These are phyloP conservation scores for Cichladusa arquata DNA, from an alignment of 2,113 vertebrate genomes.

Conservation along the genomic window DNA sequence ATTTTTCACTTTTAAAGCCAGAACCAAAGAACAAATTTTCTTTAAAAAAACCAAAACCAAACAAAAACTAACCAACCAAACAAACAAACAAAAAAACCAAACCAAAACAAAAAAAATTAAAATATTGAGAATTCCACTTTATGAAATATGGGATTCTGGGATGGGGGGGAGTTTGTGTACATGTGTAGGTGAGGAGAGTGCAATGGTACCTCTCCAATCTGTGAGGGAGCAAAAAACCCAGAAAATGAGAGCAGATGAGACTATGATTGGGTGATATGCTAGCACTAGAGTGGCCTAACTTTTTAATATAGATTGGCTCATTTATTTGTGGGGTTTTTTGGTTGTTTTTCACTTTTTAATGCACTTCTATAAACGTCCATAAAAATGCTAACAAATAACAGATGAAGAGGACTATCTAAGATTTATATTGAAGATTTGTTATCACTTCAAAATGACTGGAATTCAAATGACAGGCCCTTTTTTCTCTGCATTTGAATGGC, in stretches of 20 bases:
- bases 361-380: neutral
- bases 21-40: neutral
- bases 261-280: neutral
- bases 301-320: neutral
- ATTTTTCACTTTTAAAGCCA: neutral
- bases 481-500: neutral
- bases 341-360: neutral
- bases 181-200: neutral
- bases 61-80: no score
- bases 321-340: neutral
- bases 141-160: neutral
- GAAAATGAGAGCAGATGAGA: neutral
- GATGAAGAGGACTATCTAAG: neutral
- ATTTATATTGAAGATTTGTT: neutral
- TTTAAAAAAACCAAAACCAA: neutral
- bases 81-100: neutral
- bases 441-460: neutral
- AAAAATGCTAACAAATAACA: neutral
- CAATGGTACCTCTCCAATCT: neutral
- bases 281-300: neutral
- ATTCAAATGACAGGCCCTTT: neutral
- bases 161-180: neutral
- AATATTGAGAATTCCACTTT: neutral
- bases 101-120: neutral
- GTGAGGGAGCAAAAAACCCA: neutral